Base-by-base conservation (phyloP, 2,888 invertebrate genomes). In the Cephalotes varians region DNA sequence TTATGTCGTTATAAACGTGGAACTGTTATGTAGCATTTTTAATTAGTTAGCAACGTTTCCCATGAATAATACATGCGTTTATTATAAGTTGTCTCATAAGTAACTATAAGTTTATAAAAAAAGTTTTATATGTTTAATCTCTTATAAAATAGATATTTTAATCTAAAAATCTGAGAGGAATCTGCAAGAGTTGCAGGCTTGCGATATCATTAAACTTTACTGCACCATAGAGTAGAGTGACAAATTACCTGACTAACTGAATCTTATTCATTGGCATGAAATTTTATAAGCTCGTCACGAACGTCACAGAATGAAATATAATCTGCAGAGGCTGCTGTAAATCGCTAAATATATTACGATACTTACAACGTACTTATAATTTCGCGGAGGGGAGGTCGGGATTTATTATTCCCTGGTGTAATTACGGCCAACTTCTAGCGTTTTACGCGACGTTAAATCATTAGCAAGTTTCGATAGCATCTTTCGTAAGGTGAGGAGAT, bases 401-500 rank as follows among this genome's bases (percentile, higher is more conserved):
- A 72, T 77, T 44, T 31, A 56, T 77, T 54, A 56, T 71, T 77
- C 44, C 21, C 71, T 6, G 15, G 25, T 6, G 10, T 51, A 77
- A 77, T 71, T 71, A 77, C 18, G 18, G 54, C 40, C 77, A 31
- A 71, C 54, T 77, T 40, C 44, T 31, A 18, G 21, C 56, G 31
- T 71, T 77, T 47, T 44, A 71, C 18, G 31, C 56, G 56, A 44
- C 77, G 54, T 56, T 77, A 40, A 71, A 40, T 79, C 56, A 56
- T 79, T 56, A 44, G 72, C 72, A 25, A 15, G 44, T 56, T 71
- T 31, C 44, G 56, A 34, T 47, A 58, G 44, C 21, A 40, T 69
- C 69, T 28, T 40, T 40, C 28, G 69, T 7, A 31, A 40, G 40
- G 67, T 49, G 67, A 67, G 44, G 47, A 47, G 77, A 58, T 12